These are phyloP conservation scores for Hephaestus fuliginosus DNA, from an alignment of 2,797 vertebrate genomes.

Conservation along the genomic window DNA sequence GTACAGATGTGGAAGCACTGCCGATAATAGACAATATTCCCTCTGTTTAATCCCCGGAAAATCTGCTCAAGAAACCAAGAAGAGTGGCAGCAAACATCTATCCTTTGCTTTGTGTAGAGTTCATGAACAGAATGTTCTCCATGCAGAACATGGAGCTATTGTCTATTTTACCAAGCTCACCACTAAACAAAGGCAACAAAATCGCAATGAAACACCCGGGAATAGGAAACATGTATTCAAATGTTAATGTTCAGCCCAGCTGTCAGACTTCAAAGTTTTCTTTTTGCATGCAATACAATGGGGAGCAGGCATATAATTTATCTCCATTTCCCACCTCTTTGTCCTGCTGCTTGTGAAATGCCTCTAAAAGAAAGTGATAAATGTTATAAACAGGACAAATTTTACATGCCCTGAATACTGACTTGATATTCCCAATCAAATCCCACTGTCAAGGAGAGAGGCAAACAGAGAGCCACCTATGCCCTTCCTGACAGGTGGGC, in stretches of 20 bases:
- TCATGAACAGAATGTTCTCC: conserved; percentile 74
- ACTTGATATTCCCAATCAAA: conserved; percentile 70
- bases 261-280: conserved; percentile 75
- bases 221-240: conserved; percentile 75
- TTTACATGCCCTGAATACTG: conserved; percentile 64
- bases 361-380: conserved; percentile 58
- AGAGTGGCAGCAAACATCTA: conserved; percentile 70
- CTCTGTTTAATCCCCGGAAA: conserved; percentile 81
- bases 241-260: conserved; percentile 80
- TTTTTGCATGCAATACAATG: conserved; percentile 64
- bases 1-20: conserved; percentile 70
- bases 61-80: conserved; percentile 74
- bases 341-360: conserved; percentile 53
- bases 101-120: conserved; percentile 70
- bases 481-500: conserved; percentile 67
- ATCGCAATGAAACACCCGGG: conserved; percentile 65
- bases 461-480: conserved; percentile 58
- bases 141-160: conserved; percentile 75
- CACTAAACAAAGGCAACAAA: conserved; percentile 74
- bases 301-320: conserved; percentile 59
- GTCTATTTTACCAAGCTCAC: conserved; percentile 72
- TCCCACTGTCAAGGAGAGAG: conserved; percentile 72
- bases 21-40: conserved; percentile 76
- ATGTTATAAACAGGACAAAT: conserved; percentile 62
- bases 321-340: conserved; percentile 60